These are phyloP conservation scores for Drosophila seguyi DNA, from an alignment of 1,140 invertebrate genomes.

Conservation along the genomic window DNA sequence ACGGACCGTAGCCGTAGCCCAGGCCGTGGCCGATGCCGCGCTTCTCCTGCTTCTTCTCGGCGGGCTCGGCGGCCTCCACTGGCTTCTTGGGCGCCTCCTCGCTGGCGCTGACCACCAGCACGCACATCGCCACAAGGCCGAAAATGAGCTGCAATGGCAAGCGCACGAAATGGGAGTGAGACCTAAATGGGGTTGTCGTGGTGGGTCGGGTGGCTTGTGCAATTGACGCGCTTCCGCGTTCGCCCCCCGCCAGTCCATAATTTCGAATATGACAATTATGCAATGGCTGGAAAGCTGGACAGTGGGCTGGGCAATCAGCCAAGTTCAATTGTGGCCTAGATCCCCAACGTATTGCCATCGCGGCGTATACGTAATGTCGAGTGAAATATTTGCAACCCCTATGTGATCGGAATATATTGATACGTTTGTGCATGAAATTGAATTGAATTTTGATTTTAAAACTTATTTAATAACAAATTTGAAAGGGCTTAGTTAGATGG, in stretches of 20 bases:
- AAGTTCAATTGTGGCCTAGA: constrained; percentile 65
- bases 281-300: constrained; percentile 48
- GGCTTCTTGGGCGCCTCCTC: constrained; percentile 85
- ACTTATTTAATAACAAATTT: neutral
- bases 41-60: constrained; percentile 90
- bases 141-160: constrained; percentile 78
- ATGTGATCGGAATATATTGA: constrained; percentile 3
- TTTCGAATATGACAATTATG: constrained; percentile 77
- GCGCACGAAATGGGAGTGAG: constrained; percentile 39
- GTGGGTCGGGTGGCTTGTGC: constrained; percentile 57
- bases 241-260: constrained; percentile 53
- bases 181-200: constrained; percentile 18
- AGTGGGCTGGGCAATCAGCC: constrained; percentile 56
- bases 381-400: constrained; percentile 30
- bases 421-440: neutral
- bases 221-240: constrained; percentile 53
- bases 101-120: constrained; percentile 84
- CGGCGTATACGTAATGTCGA: constrained; percentile 63
- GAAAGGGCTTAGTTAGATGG: neutral
- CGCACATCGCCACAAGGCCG: constrained; percentile 86
- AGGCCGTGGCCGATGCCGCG: constrained; percentile 88
- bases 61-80: constrained; percentile 80
- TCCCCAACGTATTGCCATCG: constrained; percentile 29
- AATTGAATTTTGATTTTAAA: neutral
- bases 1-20: constrained; percentile 86